Percentiles rank a stretch among this genome's conserved stretches.
phyloP scores from a whole-genome alignment of 2,797 vertebrate species.

The Pangasius krempfi region DNA sequence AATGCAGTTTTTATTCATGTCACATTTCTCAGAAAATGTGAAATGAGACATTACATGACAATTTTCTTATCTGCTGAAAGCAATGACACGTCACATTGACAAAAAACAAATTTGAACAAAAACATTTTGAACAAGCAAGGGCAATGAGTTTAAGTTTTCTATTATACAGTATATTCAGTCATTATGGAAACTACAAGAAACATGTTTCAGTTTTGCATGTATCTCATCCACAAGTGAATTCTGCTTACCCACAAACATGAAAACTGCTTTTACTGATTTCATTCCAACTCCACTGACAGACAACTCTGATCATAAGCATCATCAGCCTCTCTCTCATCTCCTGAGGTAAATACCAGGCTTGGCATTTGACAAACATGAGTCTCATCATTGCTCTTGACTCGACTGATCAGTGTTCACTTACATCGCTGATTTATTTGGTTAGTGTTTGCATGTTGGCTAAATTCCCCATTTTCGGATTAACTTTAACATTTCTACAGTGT shows the following conservation, averaged over 20 bases:
- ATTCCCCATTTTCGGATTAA: background rate
- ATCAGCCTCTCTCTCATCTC: background rate
- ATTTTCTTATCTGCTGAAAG: background rate
- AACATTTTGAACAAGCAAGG: background rate
- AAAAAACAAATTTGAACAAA: background rate
- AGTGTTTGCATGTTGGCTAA: background rate
- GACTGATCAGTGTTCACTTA: background rate
- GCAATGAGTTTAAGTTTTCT: background rate
- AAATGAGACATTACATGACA: background rate
- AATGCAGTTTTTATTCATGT: background rate
- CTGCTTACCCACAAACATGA: background rate
- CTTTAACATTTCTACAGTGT: background rate
- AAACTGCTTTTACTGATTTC: background rate
- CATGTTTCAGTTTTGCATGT: background rate
- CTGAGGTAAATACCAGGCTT: background rate
- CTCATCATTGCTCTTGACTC: background rate
- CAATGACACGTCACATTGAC: no score
- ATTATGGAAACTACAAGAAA: background rate
- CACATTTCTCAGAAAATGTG: constrained; percentile 2
- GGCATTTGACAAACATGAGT: background rate
- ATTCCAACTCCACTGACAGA: background rate
- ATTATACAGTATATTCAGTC: background rate
- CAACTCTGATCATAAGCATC: background rate
- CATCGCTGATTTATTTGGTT: background rate
- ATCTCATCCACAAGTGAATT: background rate